Evolutionary conservation across 1,140 invertebrate genomes (phyloP), one percentile per base, ranked within the genome.

Genomic region (Bombus affinis): DNA sequence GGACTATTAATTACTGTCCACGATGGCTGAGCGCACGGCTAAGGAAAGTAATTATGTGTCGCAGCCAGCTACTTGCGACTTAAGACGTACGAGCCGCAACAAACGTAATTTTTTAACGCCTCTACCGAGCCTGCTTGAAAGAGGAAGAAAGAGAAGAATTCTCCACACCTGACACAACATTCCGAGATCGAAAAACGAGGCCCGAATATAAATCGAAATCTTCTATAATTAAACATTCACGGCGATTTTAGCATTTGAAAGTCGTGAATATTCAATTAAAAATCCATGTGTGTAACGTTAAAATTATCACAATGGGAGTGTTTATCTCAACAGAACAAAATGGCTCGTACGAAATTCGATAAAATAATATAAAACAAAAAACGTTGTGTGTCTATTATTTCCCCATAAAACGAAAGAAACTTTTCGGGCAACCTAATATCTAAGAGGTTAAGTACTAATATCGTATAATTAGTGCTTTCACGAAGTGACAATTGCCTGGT

Each of bases 41-140:
- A 57, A 83, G 92, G 91, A 93, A 93, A 93, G 92, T 92, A 93
- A 93, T 94, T 92, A 92, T 93, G 91, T 93, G 93, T 91, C 92
- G 92, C 92, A 92, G 92, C 92, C 89, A 91, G 92, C 76, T 88
- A 88, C 91, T 93, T 92, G 92, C 91, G 90, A 90, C 88, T 92
- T 89, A 86, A 92, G 90, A 72, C 83, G 76, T 79, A 79, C 66
- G 76, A 85, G 83, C 76, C 76, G 66, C 77, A 65, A 80, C 83
- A 79, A 80, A 85, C 77, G 77, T 47, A 62, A 85, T 85, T 85
- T 80, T 85, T 85, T 80, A 72, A 72, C 47, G 74, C 47, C 74
- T 39, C 59, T 59, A 89, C 86, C 87, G 82, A 83, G 86, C 44
- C 28, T n/a, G 82, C 37, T 47, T n/a, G 65, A 2, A 32, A 47